phyloP scores from a whole-genome alignment of 92 coral and sea anemone species.

The Bergia puertoricense region DNA sequence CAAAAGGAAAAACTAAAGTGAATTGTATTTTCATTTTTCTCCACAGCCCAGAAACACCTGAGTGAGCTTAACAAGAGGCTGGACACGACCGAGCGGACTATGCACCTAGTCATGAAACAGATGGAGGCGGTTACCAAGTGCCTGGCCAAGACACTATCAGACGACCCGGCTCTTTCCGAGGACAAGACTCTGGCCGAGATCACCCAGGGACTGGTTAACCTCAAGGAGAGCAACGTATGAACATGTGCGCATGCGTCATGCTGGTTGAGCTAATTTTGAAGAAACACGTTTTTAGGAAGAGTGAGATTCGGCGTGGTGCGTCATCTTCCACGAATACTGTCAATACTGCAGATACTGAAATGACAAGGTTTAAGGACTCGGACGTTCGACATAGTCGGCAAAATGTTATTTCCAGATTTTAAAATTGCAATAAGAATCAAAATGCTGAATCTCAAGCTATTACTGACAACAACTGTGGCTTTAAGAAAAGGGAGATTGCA shows the following conservation, averaged over 20 bases:
- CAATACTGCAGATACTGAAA: not conserved
- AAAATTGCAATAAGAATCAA: not conserved
- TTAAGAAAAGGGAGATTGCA: not conserved
- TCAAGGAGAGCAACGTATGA: conserved; percentile 95
- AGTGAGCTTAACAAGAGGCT: conserved; percentile 94
- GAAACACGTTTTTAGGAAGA: not conserved
- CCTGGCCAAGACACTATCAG: conserved; percentile 92
- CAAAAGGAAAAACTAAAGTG: not conserved
- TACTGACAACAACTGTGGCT: not conserved
- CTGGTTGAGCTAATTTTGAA: not conserved
- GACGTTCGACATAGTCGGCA: not conserved
- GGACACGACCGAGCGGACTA: conserved; percentile 98
- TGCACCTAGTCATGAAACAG: conserved; percentile 99
- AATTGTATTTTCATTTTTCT: not conserved
- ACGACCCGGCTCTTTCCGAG: conserved; percentile 88
- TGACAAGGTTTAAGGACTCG: not conserved
- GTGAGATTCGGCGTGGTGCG: not conserved
- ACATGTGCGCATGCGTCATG: conserved; percentile 3
- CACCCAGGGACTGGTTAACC: conserved; percentile 88
- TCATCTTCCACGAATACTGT: not conserved
- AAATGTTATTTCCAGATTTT: not conserved
- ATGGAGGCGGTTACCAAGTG: conserved; percentile 99
- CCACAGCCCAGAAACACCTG: conserved; percentile 85
- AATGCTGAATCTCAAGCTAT: not conserved
- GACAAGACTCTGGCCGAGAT: conserved; percentile 91